Evolutionary conservation across 1,140 invertebrate species (phyloP), one percentile per base, ranked within the genome.

Genomic region (Drosophila lini): DNA sequence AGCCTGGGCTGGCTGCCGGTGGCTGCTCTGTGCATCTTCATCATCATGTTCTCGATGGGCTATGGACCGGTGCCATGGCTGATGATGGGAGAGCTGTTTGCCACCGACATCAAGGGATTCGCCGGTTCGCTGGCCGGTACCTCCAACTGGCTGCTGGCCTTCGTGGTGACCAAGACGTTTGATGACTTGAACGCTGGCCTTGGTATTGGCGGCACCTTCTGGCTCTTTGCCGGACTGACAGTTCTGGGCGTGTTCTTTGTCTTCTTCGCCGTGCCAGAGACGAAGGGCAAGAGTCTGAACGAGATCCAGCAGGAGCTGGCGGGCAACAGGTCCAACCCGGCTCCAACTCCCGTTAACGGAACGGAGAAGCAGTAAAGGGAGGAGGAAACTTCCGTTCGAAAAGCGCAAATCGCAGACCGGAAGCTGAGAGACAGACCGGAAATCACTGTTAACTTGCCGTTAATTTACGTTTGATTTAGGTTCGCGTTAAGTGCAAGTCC

Each of bases 251-350:
- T 95, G 34, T 55, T 96, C 4, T 97, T 98, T 74, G 95, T 97
- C n/a, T 95, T 94, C 73, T 93, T 96, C 47, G 90, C 97, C 16
- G 94, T 98, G 7, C 97, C 97, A 0, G 98, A 99, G 93, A 98
- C 97, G 0, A 98, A 98, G 93, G 97, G 97, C 10, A 97, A 97
- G 92, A 95, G 95, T 41, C 93, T 98, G 5, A 96, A 98, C 56
- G 95, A 98, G 92, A 97, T 98, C 81, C 96, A 96, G 91, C 81
- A 92, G 5, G 93, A 95, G 77, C 91, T 96, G 15, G 92, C 91
- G 22, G 91, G 93, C n/a, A 85, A 91, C 19, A 63, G 84, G 15
- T 19, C 31, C 53, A 73, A 1, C 16, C 9, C 48, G 5, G 22
- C 48, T 25, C 6, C 28, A 0, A 15, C 38, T n/a, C 15, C 53